A percentile compares a stretch with the other conserved stretches of the same genome.
phyloP scores from a whole-genome alignment of 2,888 invertebrate species.

The Torymus texanus region DNA sequence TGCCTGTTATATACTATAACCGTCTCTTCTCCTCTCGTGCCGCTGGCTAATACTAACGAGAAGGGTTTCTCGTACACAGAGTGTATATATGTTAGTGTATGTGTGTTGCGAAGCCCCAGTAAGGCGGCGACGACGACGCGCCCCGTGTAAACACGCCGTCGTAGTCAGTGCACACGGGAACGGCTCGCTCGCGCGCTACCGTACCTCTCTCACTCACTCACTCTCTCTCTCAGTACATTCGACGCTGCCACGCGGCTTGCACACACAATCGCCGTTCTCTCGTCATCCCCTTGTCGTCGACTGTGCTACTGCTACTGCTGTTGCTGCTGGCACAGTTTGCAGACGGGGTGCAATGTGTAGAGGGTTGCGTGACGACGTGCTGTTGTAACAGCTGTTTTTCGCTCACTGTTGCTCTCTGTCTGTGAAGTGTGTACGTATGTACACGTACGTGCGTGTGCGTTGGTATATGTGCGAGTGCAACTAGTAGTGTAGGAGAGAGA shows the following conservation, averaged over 20 bases:
- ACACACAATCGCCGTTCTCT: conserved; percentile 29
- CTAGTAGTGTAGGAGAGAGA: too few relatives aligned
- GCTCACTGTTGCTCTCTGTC: too few relatives aligned
- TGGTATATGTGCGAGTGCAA: too few relatives aligned
- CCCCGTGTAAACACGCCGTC: conserved; percentile 27
- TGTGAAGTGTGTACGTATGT: too few relatives aligned
- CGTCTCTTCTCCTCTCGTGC: conserved; percentile 7
- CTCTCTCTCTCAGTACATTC: conserved; percentile 24
- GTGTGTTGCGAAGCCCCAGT: conserved; percentile 24
- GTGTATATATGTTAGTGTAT: neutral
- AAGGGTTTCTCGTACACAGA: conserved; percentile 25
- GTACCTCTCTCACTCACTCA: neutral
- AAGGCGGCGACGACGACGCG: conserved; percentile 14
- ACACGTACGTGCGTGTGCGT: too few relatives aligned
- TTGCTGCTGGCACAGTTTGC: neutral
- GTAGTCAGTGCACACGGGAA: neutral
- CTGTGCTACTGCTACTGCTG: neutral
- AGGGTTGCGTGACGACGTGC: too few relatives aligned
- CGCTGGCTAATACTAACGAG: neutral
- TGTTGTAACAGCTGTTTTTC: too few relatives aligned
- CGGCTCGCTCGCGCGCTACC: too few relatives aligned
- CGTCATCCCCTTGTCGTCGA: neutral
- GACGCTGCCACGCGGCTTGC: conserved; percentile 19
- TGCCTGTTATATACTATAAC: conserved; percentile 12
- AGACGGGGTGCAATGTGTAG: neutral